Percentiles rank a stretch among this genome's conserved stretches.
phyloP scores from a whole-genome alignment of 2,888 invertebrate species.

The Pandemis corylana region DNA sequence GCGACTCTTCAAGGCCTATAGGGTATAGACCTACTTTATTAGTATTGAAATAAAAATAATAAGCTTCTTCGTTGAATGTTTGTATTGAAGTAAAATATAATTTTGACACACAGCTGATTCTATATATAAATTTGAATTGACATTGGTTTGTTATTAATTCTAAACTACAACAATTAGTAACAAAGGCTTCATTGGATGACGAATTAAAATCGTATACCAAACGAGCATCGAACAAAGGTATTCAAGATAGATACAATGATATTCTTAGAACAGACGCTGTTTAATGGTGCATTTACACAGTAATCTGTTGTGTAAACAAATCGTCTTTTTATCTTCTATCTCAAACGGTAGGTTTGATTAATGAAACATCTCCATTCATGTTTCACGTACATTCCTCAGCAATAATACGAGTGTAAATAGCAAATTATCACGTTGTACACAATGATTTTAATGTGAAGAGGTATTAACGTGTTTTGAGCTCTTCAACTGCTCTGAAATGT shows the following conservation, averaged over 20 bases:
- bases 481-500: too few relatives aligned
- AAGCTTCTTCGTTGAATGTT: too few relatives aligned
- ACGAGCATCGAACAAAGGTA: slow-evolving; percentile 2
- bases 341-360: neutral
- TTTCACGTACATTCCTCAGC: neutral
- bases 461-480: too few relatives aligned
- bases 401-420: neutral
- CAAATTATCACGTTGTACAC: too few relatives aligned
- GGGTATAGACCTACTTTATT: too few relatives aligned
- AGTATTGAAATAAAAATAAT: too few relatives aligned
- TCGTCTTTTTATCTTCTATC: slow-evolving; percentile 1
- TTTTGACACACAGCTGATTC: too few relatives aligned
- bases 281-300: slow-evolving; percentile 15
- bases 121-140: too few relatives aligned
- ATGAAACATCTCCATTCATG: slow-evolving; percentile 8
- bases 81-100: too few relatives aligned
- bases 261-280: slow-evolving; percentile 13
- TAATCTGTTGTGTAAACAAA: slow-evolving; percentile 8
- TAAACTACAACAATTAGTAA: too few relatives aligned
- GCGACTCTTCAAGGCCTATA: neutral
- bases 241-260: slow-evolving; percentile 20
- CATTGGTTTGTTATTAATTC: too few relatives aligned
- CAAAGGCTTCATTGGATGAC: neutral
- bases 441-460: too few relatives aligned
- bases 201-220: neutral